Evolutionary conservation across 2,797 vertebrate species (phyloP).

Genomic region (Oryzias sinensis): DNA sequence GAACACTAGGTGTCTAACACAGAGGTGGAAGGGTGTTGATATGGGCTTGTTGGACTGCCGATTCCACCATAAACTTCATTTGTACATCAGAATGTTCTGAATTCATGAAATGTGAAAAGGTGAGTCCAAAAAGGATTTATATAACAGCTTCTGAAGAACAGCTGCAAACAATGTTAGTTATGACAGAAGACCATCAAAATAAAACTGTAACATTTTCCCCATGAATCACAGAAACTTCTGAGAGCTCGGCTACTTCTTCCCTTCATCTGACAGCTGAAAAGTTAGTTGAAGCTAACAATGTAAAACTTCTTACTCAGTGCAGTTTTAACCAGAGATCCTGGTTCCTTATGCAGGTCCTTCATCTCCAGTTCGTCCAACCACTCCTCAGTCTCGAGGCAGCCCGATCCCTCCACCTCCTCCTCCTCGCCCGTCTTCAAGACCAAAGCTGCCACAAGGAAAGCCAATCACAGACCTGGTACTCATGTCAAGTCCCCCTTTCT

Average conservation of each 20-base stretch:
- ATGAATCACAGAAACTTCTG: too few species aligned
- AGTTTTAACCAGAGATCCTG: conserved; percentile 31
- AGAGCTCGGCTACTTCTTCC: too few species aligned
- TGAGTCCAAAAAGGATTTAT: not conserved
- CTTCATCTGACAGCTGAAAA: too few species aligned
- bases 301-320: not conserved
- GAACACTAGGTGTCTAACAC: too few species aligned
- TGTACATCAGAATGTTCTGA: not conserved
- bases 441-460: conserved; percentile 92
- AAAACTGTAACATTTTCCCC: too few species aligned
- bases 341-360: conserved; percentile 81
- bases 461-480: conserved; percentile 89
- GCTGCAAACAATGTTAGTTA: too few species aligned
- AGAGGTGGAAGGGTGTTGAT: too few species aligned
- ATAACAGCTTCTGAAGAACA: not conserved
- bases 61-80: not conserved
- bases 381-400: conserved; percentile 84
- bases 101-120: not conserved
- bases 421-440: conserved; percentile 88
- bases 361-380: conserved; percentile 89
- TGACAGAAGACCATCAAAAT: too few species aligned
- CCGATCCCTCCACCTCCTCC: conserved; percentile 89
- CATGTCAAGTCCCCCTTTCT: not conserved
- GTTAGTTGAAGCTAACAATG: too few species aligned
- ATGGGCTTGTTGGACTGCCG: too few species aligned